phyloP scores from a whole-genome alignment of 92 coral and sea anemone species.

The Porites evermanni region DNA sequence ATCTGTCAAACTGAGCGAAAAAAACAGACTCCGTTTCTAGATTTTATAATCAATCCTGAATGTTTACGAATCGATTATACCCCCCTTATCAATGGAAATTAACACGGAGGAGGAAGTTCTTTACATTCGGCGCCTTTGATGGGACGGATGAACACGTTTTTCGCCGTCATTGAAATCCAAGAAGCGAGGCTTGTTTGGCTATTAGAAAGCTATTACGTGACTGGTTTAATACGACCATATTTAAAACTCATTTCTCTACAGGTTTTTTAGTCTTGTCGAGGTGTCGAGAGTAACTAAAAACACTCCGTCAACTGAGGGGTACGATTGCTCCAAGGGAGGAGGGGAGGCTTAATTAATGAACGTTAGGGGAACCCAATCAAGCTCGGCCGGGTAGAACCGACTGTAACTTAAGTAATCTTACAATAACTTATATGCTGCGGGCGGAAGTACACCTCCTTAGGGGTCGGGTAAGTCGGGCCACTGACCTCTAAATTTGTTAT shows the following conservation, averaged over 20 bases:
- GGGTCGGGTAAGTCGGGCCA: too few species aligned
- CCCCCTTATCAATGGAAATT: constrained; percentile 38
- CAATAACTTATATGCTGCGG: too few species aligned
- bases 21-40: not conserved
- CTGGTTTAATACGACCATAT: not conserved
- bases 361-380: too few species aligned
- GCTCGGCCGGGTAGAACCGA: too few species aligned
- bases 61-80: constrained; percentile 15
- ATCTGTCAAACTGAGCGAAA: not conserved
- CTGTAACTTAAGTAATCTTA: too few species aligned
- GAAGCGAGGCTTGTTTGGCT: not conserved
- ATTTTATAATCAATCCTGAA: not conserved
- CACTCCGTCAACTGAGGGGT: too few species aligned
- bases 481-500: too few species aligned
- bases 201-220: constrained; percentile 10
- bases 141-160: constrained; percentile 16
- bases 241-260: constrained; percentile 24
- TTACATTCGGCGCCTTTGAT: constrained; percentile 29
- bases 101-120: not conserved
- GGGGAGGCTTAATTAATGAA: too few species aligned
- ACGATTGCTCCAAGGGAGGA: too few species aligned
- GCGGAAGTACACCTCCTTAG: too few species aligned
- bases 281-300: not conserved
- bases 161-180: constrained; percentile 12
- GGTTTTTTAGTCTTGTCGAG: not conserved